Percentiles rank a stretch among this genome's conserved stretches.
Evolutionary conservation across 2,113 vertebrate species (phyloP).

Genomic region (Erythrolamprus reginae): DNA sequence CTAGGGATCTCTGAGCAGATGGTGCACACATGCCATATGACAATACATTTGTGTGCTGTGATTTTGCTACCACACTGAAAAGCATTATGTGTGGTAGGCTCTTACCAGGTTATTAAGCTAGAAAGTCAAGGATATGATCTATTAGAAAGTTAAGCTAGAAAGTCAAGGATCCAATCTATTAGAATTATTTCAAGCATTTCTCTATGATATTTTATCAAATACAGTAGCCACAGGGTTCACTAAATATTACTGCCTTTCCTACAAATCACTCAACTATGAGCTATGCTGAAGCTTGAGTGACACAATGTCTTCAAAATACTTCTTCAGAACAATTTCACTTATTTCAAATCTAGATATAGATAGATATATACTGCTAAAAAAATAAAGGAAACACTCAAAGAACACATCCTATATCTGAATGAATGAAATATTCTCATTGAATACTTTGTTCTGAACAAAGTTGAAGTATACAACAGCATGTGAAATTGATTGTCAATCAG

Average conservation of each 20-base stretch:
- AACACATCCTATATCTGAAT: no score
- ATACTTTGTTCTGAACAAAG: no score
- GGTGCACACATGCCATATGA: background rate
- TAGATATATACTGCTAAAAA: no score
- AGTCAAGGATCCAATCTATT: background rate
- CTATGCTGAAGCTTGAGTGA: background rate
- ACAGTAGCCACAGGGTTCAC: background rate
- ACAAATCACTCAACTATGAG: background rate
- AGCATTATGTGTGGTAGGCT: background rate
- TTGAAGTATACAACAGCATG: no score
- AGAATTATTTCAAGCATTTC: background rate
- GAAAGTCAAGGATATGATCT: background rate
- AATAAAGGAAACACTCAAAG: no score
- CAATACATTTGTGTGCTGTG: background rate
- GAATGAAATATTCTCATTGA: no score
- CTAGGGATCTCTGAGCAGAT: background rate
- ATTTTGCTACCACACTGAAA: background rate
- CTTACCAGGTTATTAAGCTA: background rate
- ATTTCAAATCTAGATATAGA: background rate
- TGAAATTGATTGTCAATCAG: no score
- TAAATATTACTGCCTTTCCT: background rate
- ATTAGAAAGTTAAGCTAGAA: background rate
- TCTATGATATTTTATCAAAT: background rate
- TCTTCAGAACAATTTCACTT: background rate
- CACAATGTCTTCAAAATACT: background rate